A percentile compares a stretch with the other conserved stretches of the same genome.
Evolutionary conservation across 2,888 invertebrate species (phyloP).

Genomic region (Tenthredo livida): DNA sequence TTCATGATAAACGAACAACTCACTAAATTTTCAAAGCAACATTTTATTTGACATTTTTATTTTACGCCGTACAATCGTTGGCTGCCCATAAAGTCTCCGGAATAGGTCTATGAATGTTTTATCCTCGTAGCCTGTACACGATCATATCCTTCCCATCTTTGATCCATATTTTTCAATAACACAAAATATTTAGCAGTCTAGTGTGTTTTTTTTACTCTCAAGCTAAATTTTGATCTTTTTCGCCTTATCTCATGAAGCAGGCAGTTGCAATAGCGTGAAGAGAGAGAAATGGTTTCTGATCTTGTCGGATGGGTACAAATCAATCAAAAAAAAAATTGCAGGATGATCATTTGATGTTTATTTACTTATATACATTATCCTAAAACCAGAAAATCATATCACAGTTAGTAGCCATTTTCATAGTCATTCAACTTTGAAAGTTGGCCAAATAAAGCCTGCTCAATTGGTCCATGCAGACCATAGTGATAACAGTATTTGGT

Average conservation of each 20-base stretch:
- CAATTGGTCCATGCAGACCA: constrained; percentile 61
- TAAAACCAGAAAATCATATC: neutral
- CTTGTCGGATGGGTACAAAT: neutral
- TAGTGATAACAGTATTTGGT: constrained; percentile 60
- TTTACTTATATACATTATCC: neutral
- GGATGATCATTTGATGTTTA: neutral
- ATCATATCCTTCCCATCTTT: neutral
- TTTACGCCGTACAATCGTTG: neutral
- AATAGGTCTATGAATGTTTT: neutral
- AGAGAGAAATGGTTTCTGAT: neutral
- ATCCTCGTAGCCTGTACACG: neutral
- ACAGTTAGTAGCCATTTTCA: neutral
- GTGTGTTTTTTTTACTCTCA: neutral
- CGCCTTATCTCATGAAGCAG: neutral
- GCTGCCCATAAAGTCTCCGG: neutral
- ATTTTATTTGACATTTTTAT: neutral
- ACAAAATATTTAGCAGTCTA: neutral
- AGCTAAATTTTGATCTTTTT: neutral
- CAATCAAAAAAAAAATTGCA: neutral
- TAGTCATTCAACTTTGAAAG: constrained; percentile 19
- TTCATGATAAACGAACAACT: constrained; percentile 87
- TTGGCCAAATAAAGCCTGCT: constrained; percentile 51
- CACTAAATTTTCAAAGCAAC: constrained; percentile 52
- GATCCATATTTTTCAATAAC: neutral
- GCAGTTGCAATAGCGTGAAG: neutral